A percentile compares a stretch with the other conserved stretches of the same genome.
Evolutionary conservation across 2,888 invertebrate species (phyloP).

Genomic region (Prenolepis imparis): DNA sequence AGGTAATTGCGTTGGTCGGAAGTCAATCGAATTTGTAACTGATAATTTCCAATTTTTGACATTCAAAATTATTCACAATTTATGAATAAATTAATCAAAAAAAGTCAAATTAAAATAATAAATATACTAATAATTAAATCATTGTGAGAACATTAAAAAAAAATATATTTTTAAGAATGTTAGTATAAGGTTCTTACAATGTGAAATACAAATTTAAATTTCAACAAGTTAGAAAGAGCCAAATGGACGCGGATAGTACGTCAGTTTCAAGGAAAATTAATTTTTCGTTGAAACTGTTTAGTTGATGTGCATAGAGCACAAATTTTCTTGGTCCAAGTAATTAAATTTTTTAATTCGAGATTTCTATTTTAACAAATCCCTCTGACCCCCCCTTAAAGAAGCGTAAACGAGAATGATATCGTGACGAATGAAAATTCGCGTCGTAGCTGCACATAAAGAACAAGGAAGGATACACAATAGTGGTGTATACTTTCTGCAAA

Average conservation of each 20-base stretch:
- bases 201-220: no score
- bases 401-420: no score
- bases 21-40: not conserved
- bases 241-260: no score
- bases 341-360: no score
- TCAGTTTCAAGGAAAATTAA: no score
- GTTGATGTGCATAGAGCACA: no score
- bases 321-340: no score
- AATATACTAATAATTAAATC: not conserved
- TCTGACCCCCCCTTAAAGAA: no score
- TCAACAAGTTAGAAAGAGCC: no score
- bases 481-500: not conserved
- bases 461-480: not conserved
- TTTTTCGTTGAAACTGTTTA: no score
- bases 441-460: not conserved
- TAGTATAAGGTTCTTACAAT: no score
- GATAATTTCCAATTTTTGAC: not conserved
- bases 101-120: not conserved
- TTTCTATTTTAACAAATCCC: no score
- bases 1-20: not conserved
- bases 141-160: not conserved
- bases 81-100: not conserved
- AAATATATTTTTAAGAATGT: not conserved
- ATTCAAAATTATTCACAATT: slow-evolving; percentile 2
- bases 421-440: not conserved